Evolutionary conservation across 2,888 invertebrate genomes (phyloP).

Genomic region (Aspidapion aeneum): DNA sequence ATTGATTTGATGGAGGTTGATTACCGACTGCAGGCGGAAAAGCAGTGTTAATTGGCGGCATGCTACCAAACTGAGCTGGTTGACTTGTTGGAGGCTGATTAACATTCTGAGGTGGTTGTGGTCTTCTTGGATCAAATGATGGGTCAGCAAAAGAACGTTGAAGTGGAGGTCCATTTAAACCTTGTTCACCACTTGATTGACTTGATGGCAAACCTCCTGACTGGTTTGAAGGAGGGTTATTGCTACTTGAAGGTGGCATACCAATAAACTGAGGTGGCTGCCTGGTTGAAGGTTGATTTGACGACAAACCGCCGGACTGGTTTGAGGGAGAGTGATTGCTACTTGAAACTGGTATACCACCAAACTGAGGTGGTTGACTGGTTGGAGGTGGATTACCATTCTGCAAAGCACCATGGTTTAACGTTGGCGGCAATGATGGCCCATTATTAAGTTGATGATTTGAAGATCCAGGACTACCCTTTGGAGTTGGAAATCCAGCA

Average conservation of each 20-base stretch:
- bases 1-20: conserved; percentile 1
- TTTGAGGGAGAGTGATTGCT: background rate
- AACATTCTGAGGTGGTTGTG: background rate
- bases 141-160: conserved; percentile 17
- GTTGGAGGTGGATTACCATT: background rate
- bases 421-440: too few species aligned
- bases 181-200: too few species aligned
- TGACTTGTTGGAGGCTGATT: conserved; percentile 5
- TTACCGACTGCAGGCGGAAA: background rate
- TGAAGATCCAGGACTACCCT: too few species aligned
- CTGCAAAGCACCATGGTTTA: too few species aligned
- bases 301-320: too few species aligned
- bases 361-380: background rate
- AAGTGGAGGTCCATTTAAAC: too few species aligned
- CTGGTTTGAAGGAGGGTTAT: conserved; percentile 1
- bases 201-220: too few species aligned
- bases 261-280: conserved; percentile 6
- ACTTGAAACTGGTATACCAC: conserved; percentile 1
- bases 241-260: background rate
- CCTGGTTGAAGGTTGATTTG: background rate
- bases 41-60: background rate
- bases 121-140: conserved; percentile 7
- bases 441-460: too few species aligned
- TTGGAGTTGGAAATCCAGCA: too few species aligned
- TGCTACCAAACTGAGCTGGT: background rate